Evolutionary conservation across 2,888 invertebrate genomes (phyloP).

Genomic region (Capitulum mitella): DNA sequence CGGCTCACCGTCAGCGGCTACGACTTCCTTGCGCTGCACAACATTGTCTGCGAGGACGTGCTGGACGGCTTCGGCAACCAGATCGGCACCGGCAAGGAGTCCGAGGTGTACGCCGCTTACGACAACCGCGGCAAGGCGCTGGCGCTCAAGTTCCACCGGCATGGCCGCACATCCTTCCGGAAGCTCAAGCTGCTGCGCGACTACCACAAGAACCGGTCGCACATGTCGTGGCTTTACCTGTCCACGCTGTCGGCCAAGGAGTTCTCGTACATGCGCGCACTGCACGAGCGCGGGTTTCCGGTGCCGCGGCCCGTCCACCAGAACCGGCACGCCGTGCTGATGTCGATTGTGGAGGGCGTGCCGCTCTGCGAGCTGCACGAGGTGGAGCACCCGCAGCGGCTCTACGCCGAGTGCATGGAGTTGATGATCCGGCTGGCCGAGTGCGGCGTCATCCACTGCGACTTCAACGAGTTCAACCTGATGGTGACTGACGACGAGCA

Average conservation of each 20-base stretch:
- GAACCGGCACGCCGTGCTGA: slow-evolving; percentile 88
- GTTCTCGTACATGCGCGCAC: slow-evolving; percentile 93
- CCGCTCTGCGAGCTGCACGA: slow-evolving; percentile 58
- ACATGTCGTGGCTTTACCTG: slow-evolving; percentile 90
- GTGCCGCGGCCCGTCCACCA: slow-evolving; percentile 91
- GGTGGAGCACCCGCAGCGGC: slow-evolving; percentile 40
- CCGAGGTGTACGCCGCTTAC: slow-evolving; percentile 86
- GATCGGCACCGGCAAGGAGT: slow-evolving; percentile 98
- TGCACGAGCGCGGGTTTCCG: slow-evolving; percentile 82
- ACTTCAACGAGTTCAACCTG: slow-evolving; percentile 98
- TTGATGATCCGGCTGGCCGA: slow-evolving; percentile 82
- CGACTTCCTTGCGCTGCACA: slow-evolving; percentile 90
- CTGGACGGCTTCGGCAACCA: slow-evolving; percentile 90
- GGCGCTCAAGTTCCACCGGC: slow-evolving; percentile 84
- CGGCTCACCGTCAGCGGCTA: slow-evolving; percentile 92
- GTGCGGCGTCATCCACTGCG: slow-evolving; percentile 95
- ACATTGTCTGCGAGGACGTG: slow-evolving; percentile 66
- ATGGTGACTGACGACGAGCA: slow-evolving; percentile 70
- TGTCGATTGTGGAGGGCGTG: slow-evolving; percentile 80
- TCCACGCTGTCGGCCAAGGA: slow-evolving; percentile 96
- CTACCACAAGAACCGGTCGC: slow-evolving; percentile 85
- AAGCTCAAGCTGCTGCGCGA: slow-evolving; percentile 93
- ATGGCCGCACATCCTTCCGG: slow-evolving; percentile 93
- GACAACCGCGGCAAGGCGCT: slow-evolving; percentile 69
- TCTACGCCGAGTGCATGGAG: slow-evolving; percentile 92